These are phyloP conservation scores for Hoplodrina blanda DNA, from an alignment of 2,888 invertebrate genomes.

Conservation along the genomic window DNA sequence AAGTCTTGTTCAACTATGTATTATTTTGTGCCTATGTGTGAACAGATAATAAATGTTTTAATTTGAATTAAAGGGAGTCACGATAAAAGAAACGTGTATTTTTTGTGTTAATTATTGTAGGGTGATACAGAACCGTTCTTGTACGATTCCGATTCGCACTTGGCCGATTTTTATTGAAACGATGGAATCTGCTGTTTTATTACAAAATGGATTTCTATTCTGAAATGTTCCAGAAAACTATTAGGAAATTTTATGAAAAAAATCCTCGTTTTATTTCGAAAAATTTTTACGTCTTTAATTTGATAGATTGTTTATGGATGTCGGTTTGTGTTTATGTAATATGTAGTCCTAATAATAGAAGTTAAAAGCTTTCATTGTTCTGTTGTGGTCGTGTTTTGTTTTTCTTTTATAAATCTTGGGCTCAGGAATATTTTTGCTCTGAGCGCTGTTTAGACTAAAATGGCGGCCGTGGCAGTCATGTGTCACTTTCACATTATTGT, in stretches of 20 bases:
- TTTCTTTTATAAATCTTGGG: slow-evolving; percentile 2
- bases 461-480: no score
- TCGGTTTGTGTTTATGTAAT: slow-evolving; percentile 24
- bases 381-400: slow-evolving; percentile 14
- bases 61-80: no score
- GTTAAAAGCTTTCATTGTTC: slow-evolving; percentile 50
- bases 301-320: slow-evolving; percentile 52
- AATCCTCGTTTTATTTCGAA: slow-evolving; percentile 24
- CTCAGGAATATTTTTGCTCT: slow-evolving; percentile 6
- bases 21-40: no score
- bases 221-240: slow-evolving; percentile 42
- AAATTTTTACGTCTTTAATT: slow-evolving; percentile 23
- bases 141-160: no score
- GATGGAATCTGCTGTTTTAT: no score
- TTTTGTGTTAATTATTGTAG: no score
- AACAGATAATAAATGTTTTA: no score
- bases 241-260: slow-evolving; percentile 28
- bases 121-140: no score
- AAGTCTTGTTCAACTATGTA: no score
- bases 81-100: no score
- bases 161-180: no score
- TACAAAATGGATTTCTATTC: slow-evolving; percentile 30
- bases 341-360: slow-evolving; percentile 40
- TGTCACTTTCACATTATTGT: background rate
- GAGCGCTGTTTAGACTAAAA: background rate